Evolutionary conservation across 2,888 invertebrate species (phyloP), one percentile per base, ranked within the genome.

Genomic region (Meloe dianella): DNA sequence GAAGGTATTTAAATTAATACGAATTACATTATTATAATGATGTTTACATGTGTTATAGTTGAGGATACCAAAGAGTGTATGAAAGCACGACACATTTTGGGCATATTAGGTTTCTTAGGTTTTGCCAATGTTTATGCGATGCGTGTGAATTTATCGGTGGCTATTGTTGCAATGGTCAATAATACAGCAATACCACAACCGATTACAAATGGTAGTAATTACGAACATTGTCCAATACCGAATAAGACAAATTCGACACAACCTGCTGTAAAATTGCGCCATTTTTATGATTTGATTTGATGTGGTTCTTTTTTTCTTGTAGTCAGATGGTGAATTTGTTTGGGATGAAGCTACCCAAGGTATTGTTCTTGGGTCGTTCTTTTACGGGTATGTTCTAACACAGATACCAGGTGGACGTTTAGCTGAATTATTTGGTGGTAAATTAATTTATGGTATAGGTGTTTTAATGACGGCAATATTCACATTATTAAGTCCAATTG

Each of bases 81-180:
- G 71, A 92, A 93, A 84, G 86, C 92, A 64, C 88, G 95, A 38
- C 90, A 92, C 78, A 89, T 93, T 4, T 86, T 96, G 65, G 94
- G 94, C 0, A 87, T 95, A 60, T 86, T 95, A 85, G 94, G 94
- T 17, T 96, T 96, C 80, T 85, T 95, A 61, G 96, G 95, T 14
- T 95, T 95, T 81, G 93, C 93, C 67, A 91, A 94, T 80, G 93
- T 95, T 4, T 96, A 96, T 83, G 94, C 95, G 0, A 93, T 95
- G 92, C 86, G 95, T 67, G 95, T 95, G 0, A 95, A 95, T 83
- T 86, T 97, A 35, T 96, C 96, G 0, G 94, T 97, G 24, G 96
- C 97, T 41, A 95, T 97, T 79, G 96, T 97, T 32, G 95, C 96
- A 32, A 98, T 97, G 97, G 93, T 94, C 51, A 94, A 94, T 81